phyloP scores from a whole-genome alignment of 2,113 vertebrate genomes.

The Engraulis encrasicolus region DNA sequence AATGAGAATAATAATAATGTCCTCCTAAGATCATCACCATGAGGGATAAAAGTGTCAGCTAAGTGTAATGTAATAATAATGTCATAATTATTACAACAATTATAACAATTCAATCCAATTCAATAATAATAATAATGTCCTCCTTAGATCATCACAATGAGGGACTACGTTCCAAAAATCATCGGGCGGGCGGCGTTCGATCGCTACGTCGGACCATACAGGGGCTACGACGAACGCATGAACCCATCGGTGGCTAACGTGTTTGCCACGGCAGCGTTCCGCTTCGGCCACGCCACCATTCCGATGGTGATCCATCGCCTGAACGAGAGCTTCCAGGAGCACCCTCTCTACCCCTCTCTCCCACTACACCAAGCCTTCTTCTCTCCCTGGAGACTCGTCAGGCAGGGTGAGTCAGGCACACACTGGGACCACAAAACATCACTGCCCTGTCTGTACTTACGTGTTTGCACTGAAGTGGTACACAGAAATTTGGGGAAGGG shows the following conservation, averaged over 20 bases:
- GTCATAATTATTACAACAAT: too few relatives aligned
- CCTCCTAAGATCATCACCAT: too few relatives aligned
- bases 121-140: too few relatives aligned
- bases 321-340: slow-evolving; percentile 80
- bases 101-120: too few relatives aligned
- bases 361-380: slow-evolving; percentile 85
- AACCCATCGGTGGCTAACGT: slow-evolving; percentile 88
- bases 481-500: too few relatives aligned
- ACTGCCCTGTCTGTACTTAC: too few relatives aligned
- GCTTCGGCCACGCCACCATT: slow-evolving; percentile 90
- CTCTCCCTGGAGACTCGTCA: slow-evolving; percentile 90
- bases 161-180: slow-evolving; percentile 92
- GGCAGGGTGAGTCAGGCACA: slow-evolving; percentile 89
- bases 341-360: slow-evolving; percentile 75
- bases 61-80: too few relatives aligned
- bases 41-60: too few relatives aligned
- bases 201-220: slow-evolving; percentile 80
- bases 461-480: too few relatives aligned
- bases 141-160: slow-evolving; percentile 88
- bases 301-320: slow-evolving; percentile 77
- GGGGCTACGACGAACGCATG: slow-evolving; percentile 78
- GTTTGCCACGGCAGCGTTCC: slow-evolving; percentile 94
- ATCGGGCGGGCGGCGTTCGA: slow-evolving; percentile 82
- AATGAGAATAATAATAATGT: too few relatives aligned
- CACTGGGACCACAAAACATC: too few relatives aligned